Evolutionary conservation across 2,888 invertebrate genomes (phyloP).

Genomic region (Notodromas monacha): DNA sequence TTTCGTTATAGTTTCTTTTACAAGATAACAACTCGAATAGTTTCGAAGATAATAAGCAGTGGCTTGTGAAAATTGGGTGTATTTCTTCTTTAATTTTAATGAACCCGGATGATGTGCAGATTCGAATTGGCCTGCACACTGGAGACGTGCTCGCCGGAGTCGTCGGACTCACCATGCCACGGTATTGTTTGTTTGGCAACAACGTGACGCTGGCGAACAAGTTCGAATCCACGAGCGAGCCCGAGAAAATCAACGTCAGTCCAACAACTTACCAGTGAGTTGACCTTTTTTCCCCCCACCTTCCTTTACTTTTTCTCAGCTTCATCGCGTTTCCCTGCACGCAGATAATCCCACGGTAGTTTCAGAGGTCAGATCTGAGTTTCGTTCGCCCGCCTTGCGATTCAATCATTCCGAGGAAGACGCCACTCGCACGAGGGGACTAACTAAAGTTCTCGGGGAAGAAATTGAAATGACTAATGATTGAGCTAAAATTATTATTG

Average conservation of each 20-base stretch:
- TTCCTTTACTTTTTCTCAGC: background rate
- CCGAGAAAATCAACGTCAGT: constrained; percentile 61
- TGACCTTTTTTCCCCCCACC: background rate
- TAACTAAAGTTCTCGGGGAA: too few relatives aligned
- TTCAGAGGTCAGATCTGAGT: too few relatives aligned
- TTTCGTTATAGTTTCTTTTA: background rate
- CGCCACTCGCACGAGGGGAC: too few relatives aligned
- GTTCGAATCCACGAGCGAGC: constrained; percentile 74
- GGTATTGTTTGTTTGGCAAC: constrained; percentile 79
- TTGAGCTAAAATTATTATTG: too few relatives aligned
- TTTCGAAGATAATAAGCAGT: background rate
- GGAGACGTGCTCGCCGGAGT: constrained; percentile 75
- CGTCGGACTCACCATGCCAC: constrained; percentile 67
- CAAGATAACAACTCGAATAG: constrained; percentile 1
- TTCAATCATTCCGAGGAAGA: too few relatives aligned
- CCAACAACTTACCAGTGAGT: constrained; percentile 69
- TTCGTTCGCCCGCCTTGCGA: too few relatives aligned
- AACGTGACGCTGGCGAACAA: constrained; percentile 82
- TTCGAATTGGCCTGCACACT: constrained; percentile 78
- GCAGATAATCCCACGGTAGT: too few relatives aligned
- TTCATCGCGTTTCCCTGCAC: background rate
- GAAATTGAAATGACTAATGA: too few relatives aligned
- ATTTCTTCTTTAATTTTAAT: constrained; percentile 7
- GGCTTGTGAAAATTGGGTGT: too few relatives aligned
- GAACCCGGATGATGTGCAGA: constrained; percentile 21